These are phyloP conservation scores for Eilema griseolum DNA, from an alignment of 2,888 invertebrate genomes.

Conservation along the genomic window DNA sequence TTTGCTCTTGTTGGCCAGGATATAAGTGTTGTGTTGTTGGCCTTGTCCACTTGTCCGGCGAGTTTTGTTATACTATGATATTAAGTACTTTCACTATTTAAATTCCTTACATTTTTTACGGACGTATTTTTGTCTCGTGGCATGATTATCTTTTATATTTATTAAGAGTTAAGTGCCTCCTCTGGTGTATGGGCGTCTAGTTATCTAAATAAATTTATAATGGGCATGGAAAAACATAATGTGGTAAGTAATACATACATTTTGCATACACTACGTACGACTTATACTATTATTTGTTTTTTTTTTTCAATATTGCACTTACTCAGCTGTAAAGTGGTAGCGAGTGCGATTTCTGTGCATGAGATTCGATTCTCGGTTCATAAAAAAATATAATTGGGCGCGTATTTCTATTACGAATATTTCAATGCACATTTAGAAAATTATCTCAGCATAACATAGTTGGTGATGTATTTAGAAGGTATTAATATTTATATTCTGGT, in stretches of 20 bases:
- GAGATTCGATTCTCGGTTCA: background rate
- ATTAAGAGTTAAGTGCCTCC: background rate
- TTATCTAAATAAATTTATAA: constrained; percentile 46
- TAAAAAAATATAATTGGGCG: background rate
- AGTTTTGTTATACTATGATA: constrained; percentile 13
- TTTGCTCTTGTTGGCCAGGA: background rate
- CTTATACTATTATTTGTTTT: background rate
- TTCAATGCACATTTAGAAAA: too few relatives aligned
- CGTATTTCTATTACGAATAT: background rate
- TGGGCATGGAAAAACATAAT: constrained; percentile 74
- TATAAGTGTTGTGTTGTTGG: too few relatives aligned
- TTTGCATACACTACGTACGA: background rate
- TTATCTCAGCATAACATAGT: too few relatives aligned
- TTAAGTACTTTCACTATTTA: constrained; percentile 44
- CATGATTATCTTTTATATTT: constrained; percentile 14
- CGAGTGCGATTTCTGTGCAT: background rate
- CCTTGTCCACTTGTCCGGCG: background rate
- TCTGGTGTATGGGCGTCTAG: background rate
- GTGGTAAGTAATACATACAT: constrained; percentile 58
- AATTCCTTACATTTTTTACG: constrained; percentile 38
- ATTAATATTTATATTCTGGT: background rate
- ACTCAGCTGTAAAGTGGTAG: background rate
- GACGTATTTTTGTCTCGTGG: constrained; percentile 27
- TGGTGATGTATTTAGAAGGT: background rate
- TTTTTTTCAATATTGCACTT: background rate